Evolutionary conservation across 2,113 vertebrate genomes (phyloP), one percentile per base, ranked within the genome.

Genomic region (Podocnemis expansa): DNA sequence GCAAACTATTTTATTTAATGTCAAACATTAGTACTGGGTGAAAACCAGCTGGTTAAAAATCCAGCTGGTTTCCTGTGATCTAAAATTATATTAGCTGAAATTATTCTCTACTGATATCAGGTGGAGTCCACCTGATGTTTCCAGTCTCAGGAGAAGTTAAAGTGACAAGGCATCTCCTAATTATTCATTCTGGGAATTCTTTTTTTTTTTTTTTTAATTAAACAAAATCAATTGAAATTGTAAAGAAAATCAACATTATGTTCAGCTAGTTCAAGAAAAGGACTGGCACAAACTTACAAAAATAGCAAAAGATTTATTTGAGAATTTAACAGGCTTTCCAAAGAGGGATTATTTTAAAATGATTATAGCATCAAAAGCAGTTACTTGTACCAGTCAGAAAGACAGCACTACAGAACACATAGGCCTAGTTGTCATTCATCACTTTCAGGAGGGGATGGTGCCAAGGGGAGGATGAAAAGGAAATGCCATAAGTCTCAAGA

Each of bases 311-410:
- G 94, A 91, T 96, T 94, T 96, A 94, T 93, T 96, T 89, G 89
- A 85, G n/a, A 81, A 90, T 78, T 41, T 76, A 95, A 95, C 55
- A 82, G 96, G 91, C 91, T 96, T 97, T 96, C 91, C 91, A 82
- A 90, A 96, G 84, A 92, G 60, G 93, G 97, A 97, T 97, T 97
- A 97, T 91, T 95, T 89, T 93, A 87, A 96, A 95, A 93, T 78
- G 81, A 94, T 93, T 96, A 93, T 70, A 84, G 94, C 93, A 96
- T 90, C 92, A 94, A 89, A 94, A 78, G 89, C 94, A 94, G 91
- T 89, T 94, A 93, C 70, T 58, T 81, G 75, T 89, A 89, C 93
- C 92, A 95, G 86, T 85, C 67, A 75, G 80, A 96, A 97, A 94
- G 94, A 84, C 52, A 78, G 84, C 91, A 93, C 49, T 87, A 95